Conservation (phyloP, 2,797 vertebrate species). For the Ceryle rudis region DNA sequence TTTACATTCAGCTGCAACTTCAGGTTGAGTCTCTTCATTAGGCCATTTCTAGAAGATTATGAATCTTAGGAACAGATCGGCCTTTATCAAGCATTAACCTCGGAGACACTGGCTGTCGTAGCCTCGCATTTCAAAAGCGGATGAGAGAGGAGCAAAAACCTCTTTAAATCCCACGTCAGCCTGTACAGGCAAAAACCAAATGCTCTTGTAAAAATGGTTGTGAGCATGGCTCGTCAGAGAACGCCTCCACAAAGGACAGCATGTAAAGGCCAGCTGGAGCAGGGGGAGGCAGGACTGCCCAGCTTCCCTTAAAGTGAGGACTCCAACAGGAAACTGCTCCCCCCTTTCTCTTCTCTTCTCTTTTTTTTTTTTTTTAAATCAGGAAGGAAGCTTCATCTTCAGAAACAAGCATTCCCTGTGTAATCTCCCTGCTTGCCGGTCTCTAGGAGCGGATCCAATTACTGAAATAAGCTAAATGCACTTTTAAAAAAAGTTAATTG, state of each 20-base stretch:
- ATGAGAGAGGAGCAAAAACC: not conserved
- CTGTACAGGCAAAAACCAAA: not conserved
- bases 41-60: not conserved
- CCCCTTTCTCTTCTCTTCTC: not conserved
- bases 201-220: not conserved
- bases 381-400: constrained; percentile 59
- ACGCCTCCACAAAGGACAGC: not conserved
- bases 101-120: not conserved
- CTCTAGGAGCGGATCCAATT: not conserved
- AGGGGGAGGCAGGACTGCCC: not conserved
- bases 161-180: constrained; percentile 16
- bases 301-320: not conserved
- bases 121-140: not conserved
- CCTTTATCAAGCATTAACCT: constrained; percentile 13
- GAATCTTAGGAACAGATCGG: not conserved
- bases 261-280: not conserved
- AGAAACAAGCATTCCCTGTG: constrained; percentile 28
- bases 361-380: not conserved
- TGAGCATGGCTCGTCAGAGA: not conserved
- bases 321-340: constrained; percentile 35
- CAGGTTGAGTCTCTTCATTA: not conserved
- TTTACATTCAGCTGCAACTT: not conserved
- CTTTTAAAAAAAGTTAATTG: not conserved
- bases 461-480: not conserved
- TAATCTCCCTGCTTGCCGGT: constrained; percentile 1